These are phyloP conservation scores for Dusona sp. DNA, from an alignment of 2,888 invertebrate genomes.

Conservation along the genomic window DNA sequence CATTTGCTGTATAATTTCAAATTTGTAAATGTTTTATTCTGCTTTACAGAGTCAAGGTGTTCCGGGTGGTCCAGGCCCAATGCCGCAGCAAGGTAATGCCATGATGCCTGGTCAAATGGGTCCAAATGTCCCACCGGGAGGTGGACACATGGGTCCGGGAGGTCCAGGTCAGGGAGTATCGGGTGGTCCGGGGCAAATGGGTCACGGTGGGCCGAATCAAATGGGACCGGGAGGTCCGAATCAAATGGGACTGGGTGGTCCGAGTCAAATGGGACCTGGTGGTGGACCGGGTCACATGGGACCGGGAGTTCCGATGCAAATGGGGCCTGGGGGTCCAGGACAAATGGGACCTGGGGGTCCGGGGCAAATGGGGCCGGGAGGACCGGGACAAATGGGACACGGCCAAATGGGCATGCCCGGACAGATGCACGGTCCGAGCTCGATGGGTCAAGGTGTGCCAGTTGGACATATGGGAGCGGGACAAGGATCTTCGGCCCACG, in stretches of 20 bases:
- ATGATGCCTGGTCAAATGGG: slow-evolving; percentile 73
- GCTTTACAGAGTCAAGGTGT: slow-evolving; percentile 77
- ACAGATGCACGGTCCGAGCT: slow-evolving; percentile 75
- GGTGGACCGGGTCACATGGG: slow-evolving; percentile 72
- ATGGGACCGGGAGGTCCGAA: slow-evolving; percentile 71
- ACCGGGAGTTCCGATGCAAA: slow-evolving; percentile 65
- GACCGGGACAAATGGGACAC: slow-evolving; percentile 48
- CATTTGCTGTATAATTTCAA: neutral
- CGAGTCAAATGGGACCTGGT: slow-evolving; percentile 71
- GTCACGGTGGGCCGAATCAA: slow-evolving; percentile 79
- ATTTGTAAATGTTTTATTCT: neutral
- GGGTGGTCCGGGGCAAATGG: slow-evolving; percentile 78
- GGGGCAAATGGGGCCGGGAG: slow-evolving; percentile 80
- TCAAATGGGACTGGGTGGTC: slow-evolving; percentile 72
- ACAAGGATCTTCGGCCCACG: slow-evolving; percentile 65
- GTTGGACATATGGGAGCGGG: slow-evolving; percentile 78
- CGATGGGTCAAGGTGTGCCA: slow-evolving; percentile 69
- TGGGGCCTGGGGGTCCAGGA: slow-evolving; percentile 79
- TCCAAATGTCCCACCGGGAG: slow-evolving; percentile 61
- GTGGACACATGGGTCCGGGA: slow-evolving; percentile 65
- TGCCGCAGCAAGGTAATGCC: neutral
- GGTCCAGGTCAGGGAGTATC: slow-evolving; percentile 70
- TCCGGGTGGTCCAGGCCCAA: slow-evolving; percentile 76
- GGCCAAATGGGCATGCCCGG: slow-evolving; percentile 65
- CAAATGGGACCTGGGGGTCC: slow-evolving; percentile 81